Percentiles rank a stretch among this genome's conserved stretches.
Conservation (phyloP, 2,113 vertebrate genomes). For the Penelope pileata region DNA sequence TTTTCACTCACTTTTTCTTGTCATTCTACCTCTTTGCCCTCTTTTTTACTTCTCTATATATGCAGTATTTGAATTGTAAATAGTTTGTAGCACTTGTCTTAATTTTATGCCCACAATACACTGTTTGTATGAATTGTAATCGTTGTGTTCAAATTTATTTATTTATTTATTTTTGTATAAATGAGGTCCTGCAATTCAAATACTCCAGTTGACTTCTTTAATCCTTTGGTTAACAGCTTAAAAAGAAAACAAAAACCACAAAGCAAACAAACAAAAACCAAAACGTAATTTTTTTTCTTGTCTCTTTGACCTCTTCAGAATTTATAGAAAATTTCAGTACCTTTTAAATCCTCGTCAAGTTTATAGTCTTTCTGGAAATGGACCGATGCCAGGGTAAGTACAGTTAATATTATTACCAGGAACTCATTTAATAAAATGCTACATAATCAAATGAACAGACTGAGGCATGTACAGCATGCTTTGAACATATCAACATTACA, state of each 20-base stretch:
- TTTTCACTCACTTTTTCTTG: neutral
- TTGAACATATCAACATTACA: neutral
- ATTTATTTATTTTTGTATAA: neutral
- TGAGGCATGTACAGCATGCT: slow-evolving; percentile 28
- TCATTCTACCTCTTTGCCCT: neutral
- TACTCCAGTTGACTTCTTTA: neutral
- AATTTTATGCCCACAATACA: neutral
- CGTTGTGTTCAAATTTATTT: neutral
- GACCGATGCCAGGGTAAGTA: slow-evolving; percentile 91
- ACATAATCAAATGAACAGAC: slow-evolving; percentile 47
- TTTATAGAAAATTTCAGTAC: slow-evolving; percentile 95
- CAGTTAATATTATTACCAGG: slow-evolving; percentile 52
- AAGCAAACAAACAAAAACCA: neutral
- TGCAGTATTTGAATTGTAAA: neutral
- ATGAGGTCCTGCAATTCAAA: neutral
- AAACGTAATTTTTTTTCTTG: slow-evolving; percentile 8
- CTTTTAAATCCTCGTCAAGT: slow-evolving; percentile 95
- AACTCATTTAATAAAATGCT: slow-evolving; percentile 59
- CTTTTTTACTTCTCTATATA: neutral
- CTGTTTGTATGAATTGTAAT: neutral
- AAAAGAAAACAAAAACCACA: neutral
- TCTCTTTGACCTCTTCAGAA: slow-evolving; percentile 77
- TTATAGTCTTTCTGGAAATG: slow-evolving; percentile 91
- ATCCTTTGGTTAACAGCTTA: neutral
- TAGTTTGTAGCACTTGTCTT: neutral